Evolutionary conservation across 2,113 vertebrate genomes (phyloP).

Genomic region (Clarias magur): DNA sequence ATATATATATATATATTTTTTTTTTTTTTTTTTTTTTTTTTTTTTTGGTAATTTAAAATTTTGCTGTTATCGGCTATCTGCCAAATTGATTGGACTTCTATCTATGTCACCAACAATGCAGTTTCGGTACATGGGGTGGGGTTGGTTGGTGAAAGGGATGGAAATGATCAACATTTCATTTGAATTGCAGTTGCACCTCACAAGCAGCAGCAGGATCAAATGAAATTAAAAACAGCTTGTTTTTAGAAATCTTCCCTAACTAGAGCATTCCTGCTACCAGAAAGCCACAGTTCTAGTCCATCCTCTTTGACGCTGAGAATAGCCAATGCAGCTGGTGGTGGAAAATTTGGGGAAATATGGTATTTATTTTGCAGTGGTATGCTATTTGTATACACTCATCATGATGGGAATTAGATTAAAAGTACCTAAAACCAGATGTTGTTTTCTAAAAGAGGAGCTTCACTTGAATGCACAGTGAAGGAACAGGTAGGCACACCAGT

Average conservation of each 20-base stretch:
- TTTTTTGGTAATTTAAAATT: too few relatives aligned
- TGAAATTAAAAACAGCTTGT: neutral
- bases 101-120: neutral
- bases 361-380: conserved; percentile 60
- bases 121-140: neutral
- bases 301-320: conserved; percentile 34
- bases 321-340: conserved; percentile 48
- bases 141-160: neutral
- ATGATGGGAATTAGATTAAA: conserved; percentile 40
- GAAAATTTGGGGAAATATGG: conserved; percentile 45
- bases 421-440: conserved; percentile 51
- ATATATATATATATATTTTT: too few relatives aligned
- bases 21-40: too few relatives aligned
- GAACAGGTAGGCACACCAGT: conserved; percentile 18
- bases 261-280: neutral
- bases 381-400: conserved; percentile 39
- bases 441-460: conserved; percentile 19
- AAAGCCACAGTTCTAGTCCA: neutral
- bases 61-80: too few relatives aligned
- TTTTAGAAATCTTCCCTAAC: neutral
- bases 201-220: neutral
- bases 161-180: neutral
- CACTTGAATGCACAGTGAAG: neutral
- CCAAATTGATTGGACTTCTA: neutral
- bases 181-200: neutral